These are phyloP conservation scores for Rhabdomys dilectus DNA, from an alignment of 2,113 vertebrate genomes.

Conservation along the genomic window DNA sequence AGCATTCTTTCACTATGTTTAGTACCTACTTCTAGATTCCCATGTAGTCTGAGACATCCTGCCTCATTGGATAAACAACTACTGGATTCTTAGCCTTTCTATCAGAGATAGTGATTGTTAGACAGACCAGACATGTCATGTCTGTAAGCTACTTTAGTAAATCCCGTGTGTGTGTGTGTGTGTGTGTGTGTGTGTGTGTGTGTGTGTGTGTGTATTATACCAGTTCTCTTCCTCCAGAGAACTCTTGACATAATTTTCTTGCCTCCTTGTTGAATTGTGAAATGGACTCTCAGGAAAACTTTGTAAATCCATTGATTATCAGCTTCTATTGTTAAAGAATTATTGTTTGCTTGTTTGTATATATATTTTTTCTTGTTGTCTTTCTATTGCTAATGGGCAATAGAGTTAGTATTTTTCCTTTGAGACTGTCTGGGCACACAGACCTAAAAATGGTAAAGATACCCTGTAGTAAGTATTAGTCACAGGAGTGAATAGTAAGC, in stretches of 20 bases:
- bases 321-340: background rate
- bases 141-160: background rate
- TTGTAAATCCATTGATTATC: background rate
- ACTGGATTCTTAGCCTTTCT: background rate
- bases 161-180: no score
- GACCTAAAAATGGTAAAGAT: background rate
- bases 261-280: slow-evolving; percentile 40
- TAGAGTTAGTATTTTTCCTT: background rate
- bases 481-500: no score
- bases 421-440: background rate
- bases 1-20: background rate
- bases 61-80: background rate
- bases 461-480: background rate
- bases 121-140: background rate
- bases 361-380: slow-evolving; percentile 13
- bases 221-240: background rate
- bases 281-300: background rate
- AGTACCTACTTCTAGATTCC: background rate
- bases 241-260: background rate
- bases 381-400: background rate
- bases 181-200: no score
- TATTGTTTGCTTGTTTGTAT: background rate
- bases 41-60: background rate
- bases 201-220: background rate
- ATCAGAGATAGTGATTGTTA: background rate